Evolutionary conservation across 2,888 invertebrate species (phyloP), one percentile per base, ranked within the genome.

Genomic region (Sinopyrophorus schimmeli): DNA sequence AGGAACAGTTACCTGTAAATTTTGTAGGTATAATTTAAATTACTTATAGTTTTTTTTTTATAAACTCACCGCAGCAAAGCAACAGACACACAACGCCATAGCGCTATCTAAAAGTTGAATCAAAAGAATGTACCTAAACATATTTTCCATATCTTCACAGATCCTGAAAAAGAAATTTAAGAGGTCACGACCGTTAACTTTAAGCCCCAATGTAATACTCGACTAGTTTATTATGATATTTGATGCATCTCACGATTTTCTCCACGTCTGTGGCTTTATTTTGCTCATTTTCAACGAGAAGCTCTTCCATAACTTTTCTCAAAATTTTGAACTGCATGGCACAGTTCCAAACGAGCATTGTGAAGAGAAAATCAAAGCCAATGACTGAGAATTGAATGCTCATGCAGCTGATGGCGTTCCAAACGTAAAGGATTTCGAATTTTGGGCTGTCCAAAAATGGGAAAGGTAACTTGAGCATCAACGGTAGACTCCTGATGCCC

Each of bases 241-340:
- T 6, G 15, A 41, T 31, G 14, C 14, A 41, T 16, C 23, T 21
- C n/a, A n/a, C n/a, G n/a, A n/a, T n/a, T n/a, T n/a, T n/a, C n/a
- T n/a, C n/a, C 27, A 27, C 27, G 10, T 27, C 21, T n/a, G 7
- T n/a, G n/a, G n/a, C n/a, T n/a, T n/a, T n/a, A n/a, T n/a, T n/a
- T n/a, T n/a, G n/a, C n/a, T n/a, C n/a, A n/a, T n/a, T n/a, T 3
- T 15, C 21, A 11, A 11, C 35, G 5, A 31, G 20, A 16, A 41
- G 7, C 1, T 17, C 15, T 16, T 11, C 23, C 31, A 41, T 17
- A 5, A 31, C 15, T 5, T 16, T 15, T 9, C 41, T 18, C 9
- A 41, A n/a, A 2, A 23, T 41, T 21, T 41, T 41, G 12, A 41
- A 41, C 21, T 41, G 41, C 20, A 41, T 31, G 1, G 41, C 30